phyloP scores from a whole-genome alignment of 2,888 invertebrate genomes.

The Odontocerum albicorne region DNA sequence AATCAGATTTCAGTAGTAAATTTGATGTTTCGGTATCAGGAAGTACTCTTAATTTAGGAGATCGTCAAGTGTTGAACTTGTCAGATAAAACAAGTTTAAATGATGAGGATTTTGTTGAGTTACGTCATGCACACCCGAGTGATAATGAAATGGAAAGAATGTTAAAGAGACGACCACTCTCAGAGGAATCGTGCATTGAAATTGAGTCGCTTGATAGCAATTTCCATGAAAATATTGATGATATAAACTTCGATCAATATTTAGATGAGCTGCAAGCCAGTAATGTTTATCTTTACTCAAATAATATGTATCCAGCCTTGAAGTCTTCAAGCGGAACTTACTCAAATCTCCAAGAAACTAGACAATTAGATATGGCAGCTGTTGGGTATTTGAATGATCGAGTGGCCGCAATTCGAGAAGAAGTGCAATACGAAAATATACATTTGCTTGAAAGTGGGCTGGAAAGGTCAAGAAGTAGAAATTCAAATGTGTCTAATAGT shows the following conservation, averaged over 20 bases:
- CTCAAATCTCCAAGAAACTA: conserved; percentile 19
- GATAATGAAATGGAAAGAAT: conserved; percentile 60
- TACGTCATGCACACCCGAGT: conserved; percentile 50
- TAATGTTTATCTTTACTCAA: conserved; percentile 43
- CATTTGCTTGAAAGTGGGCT: conserved; percentile 23
- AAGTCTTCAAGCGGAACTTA: conserved; percentile 43
- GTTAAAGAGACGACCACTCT: conserved; percentile 71
- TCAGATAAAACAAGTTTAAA: conserved; percentile 51
- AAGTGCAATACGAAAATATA: conserved; percentile 37
- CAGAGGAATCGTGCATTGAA: conserved; percentile 71
- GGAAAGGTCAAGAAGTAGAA: conserved; percentile 32
- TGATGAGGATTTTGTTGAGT: conserved; percentile 57
- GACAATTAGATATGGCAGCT: conserved; percentile 25
- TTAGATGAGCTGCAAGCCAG: conserved; percentile 65
- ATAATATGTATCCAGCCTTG: conserved; percentile 45
- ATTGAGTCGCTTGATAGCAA: conserved; percentile 61
- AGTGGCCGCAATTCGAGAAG: conserved; percentile 35
- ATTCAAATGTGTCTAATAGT: conserved; percentile 32
- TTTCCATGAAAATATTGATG: conserved; percentile 55
- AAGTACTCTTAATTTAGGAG: conserved; percentile 22
- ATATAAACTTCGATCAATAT: conserved; percentile 69
- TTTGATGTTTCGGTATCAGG: conserved; percentile 47
- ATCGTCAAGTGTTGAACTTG: conserved; percentile 42
- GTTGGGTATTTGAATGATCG: conserved; percentile 35
- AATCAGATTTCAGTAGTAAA: conserved; percentile 56